Conservation (phyloP, 2,888 invertebrate species). For the Clostera curtula region DNA sequence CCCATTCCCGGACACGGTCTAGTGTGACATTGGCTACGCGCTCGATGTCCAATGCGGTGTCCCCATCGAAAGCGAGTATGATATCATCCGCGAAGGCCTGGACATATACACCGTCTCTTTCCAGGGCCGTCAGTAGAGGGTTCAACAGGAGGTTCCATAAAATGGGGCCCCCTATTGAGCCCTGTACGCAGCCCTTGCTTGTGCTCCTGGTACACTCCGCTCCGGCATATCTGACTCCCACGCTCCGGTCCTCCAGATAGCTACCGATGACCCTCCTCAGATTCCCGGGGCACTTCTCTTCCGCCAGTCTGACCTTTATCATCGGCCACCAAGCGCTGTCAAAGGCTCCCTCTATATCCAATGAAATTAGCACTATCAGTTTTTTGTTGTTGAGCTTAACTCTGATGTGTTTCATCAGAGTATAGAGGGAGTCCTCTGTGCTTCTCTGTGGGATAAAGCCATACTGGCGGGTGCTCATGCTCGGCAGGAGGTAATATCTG, state of each 20-base stretch:
- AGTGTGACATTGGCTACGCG: conserved; percentile 5
- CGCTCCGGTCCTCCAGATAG: conserved; percentile 1
- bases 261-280: neutral
- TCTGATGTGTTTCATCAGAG: neutral
- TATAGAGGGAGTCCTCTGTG: neutral
- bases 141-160: conserved; percentile 12
- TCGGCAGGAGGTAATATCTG: no score
- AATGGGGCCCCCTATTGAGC: conserved; percentile 10
- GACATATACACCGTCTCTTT: neutral
- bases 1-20: conserved; percentile 5
- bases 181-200: conserved; percentile 10
- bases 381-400: neutral
- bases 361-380: neutral
- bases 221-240: conserved; percentile 4
- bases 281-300: conserved; percentile 4
- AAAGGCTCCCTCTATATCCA: neutral
- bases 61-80: conserved; percentile 5
- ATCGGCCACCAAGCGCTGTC: conserved; percentile 1
- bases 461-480: conserved; percentile 1
- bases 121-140: conserved; percentile 2
- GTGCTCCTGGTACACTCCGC: neutral
- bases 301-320: conserved; percentile 1
- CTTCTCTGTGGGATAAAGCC: conserved; percentile 5
- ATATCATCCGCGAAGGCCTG: conserved; percentile 9
- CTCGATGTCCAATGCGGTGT: conserved; percentile 6